Percentiles rank a stretch among this genome's conserved stretches.
phyloP scores from a whole-genome alignment of 2,888 invertebrate species.

The Drosophila paracracens region DNA sequence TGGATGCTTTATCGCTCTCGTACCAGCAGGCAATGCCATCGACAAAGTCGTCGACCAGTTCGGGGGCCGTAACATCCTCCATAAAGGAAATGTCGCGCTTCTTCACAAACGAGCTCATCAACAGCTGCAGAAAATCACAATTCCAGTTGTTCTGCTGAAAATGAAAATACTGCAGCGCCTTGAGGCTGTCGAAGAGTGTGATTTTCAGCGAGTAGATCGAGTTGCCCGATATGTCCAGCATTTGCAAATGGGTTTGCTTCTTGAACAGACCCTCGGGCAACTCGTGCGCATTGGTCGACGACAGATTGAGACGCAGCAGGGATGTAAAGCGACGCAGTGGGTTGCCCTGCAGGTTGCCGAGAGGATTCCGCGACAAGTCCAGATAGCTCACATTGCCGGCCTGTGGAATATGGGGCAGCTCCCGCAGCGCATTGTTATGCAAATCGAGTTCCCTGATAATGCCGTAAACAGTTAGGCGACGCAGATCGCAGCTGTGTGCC shows the following conservation, averaged over 20 bases:
- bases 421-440: conserved; percentile 82
- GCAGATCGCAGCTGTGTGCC: conserved; percentile 81
- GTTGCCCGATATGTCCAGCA: conserved; percentile 82
- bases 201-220: conserved; percentile 82
- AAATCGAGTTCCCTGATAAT: conserved; percentile 78
- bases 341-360: conserved; percentile 80
- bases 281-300: conserved; percentile 78
- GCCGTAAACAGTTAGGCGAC: conserved; percentile 79
- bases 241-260: conserved; percentile 77
- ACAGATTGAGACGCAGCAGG: conserved; percentile 79
- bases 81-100: conserved; percentile 81
- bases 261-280: conserved; percentile 82
- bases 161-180: conserved; percentile 83
- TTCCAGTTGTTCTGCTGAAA: conserved; percentile 84
- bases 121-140: conserved; percentile 82
- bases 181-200: conserved; percentile 81
- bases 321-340: conserved; percentile 79
- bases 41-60: conserved; percentile 83
- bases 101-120: conserved; percentile 83
- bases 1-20: conserved; percentile 78
- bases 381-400: conserved; percentile 79
- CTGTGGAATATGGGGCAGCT: conserved; percentile 81
- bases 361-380: conserved; percentile 81
- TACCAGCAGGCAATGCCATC: conserved; percentile 84
- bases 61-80: conserved; percentile 82